Evolutionary conservation across 2,888 invertebrate species (phyloP).

Genomic region (Cephus rjabovi): DNA sequence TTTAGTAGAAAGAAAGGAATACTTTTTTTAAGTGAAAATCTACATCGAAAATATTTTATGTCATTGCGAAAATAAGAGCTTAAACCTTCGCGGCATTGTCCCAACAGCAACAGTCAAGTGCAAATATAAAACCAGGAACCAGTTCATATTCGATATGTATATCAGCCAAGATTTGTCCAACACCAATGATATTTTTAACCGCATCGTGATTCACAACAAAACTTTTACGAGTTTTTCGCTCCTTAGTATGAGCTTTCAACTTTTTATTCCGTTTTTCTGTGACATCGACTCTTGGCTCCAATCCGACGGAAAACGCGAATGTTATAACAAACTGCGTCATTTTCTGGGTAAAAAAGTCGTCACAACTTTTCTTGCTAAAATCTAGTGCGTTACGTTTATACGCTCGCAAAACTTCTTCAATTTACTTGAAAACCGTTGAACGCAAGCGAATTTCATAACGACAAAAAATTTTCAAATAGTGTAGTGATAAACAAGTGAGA

Average conservation of each 20-base stretch:
- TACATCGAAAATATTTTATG: neutral
- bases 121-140: neutral
- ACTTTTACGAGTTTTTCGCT: neutral
- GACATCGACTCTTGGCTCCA: neutral
- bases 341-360: neutral
- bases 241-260: neutral
- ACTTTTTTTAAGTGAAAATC: neutral
- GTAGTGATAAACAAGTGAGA: neutral
- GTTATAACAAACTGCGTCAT: neutral
- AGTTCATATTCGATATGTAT: neutral
- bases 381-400: neutral
- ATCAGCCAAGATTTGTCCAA: neutral
- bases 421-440: neutral
- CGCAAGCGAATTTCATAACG: neutral
- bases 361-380: neutral
- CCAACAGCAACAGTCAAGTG: neutral
- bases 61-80: neutral
- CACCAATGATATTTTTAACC: neutral
- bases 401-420: neutral
- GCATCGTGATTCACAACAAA: neutral
- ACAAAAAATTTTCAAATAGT: neutral
- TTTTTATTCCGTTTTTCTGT: neutral
- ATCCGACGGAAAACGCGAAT: neutral
- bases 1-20: neutral
- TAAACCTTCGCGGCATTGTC: neutral